Percentiles rank a stretch among this genome's conserved stretches.
Conservation (phyloP, 2,797 vertebrate species). For the Eleutherodactylus coqui region DNA sequence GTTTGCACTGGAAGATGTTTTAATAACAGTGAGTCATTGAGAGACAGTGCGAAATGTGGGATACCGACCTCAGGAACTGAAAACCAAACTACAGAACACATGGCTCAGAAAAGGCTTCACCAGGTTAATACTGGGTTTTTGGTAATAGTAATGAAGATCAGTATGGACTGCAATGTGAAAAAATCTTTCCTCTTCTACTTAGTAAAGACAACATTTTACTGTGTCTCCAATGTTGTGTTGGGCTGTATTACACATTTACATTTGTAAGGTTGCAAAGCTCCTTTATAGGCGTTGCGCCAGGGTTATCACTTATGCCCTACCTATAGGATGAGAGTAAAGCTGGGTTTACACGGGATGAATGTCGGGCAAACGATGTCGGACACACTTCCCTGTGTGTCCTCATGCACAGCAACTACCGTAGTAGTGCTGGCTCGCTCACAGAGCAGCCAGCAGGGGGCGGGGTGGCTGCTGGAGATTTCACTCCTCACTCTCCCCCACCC, state of each 20-base stretch:
- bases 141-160: not conserved
- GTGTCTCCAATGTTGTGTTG: too few relatives aligned
- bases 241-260: not conserved
- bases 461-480: too few relatives aligned
- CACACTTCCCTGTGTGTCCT: too few relatives aligned
- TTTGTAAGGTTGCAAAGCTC: not conserved
- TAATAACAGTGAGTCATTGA: slow-evolving; percentile 36
- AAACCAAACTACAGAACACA: not conserved
- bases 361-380: too few relatives aligned
- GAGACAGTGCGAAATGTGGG: not conserved
- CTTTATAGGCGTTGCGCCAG: too few relatives aligned
- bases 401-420: too few relatives aligned
- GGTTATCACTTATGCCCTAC: too few relatives aligned
- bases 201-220: not conserved
- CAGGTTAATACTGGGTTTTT: not conserved
- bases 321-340: too few relatives aligned
- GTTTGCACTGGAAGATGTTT: slow-evolving; percentile 13
- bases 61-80: not conserved
- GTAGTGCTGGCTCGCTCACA: too few relatives aligned
- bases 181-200: not conserved
- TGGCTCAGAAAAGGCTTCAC: not conserved
- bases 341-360: too few relatives aligned
- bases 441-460: too few relatives aligned
- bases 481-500: too few relatives aligned
- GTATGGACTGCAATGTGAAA: not conserved